phyloP scores from a whole-genome alignment of 2,113 vertebrate species.

The Chloropsis hardwickii region DNA sequence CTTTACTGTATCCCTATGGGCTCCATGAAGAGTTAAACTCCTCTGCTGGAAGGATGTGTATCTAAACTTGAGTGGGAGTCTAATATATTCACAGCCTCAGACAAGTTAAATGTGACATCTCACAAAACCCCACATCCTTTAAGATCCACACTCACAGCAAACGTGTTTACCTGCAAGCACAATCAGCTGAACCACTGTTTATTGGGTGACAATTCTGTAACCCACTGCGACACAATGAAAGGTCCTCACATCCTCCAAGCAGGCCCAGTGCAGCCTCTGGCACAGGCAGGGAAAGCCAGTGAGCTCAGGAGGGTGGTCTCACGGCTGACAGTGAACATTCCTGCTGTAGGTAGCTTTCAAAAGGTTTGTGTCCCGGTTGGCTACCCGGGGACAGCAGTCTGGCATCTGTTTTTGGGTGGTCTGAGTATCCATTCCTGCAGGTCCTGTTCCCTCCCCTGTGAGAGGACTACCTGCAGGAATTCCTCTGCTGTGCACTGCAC shows the following conservation, averaged over 20 bases:
- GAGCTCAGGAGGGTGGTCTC: background rate
- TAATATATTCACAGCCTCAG: background rate
- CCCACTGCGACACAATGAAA: rapidly evolving
- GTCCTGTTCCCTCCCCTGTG: background rate
- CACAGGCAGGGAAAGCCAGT: background rate
- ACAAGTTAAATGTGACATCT: background rate
- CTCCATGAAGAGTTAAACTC: background rate
- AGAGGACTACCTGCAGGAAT: background rate
- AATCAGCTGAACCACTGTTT: background rate
- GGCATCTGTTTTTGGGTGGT: background rate
- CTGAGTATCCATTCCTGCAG: too few relatives aligned
- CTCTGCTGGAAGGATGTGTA: background rate
- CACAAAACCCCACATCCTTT: background rate
- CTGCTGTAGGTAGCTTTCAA: background rate
- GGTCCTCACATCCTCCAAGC: background rate
- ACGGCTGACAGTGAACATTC: rapidly evolving
- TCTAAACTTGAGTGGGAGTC: background rate
- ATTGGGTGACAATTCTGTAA: background rate
- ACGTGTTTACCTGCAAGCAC: background rate
- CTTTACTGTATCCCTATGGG: background rate
- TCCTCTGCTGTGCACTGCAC: background rate
- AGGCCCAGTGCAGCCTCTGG: background rate
- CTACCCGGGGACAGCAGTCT: rapidly evolving
- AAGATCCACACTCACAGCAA: background rate
- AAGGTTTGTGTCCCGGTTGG: background rate